A percentile compares a stretch with the other conserved stretches of the same genome.
Conservation (phyloP, 2,888 invertebrate species). For the Myopa testacea region DNA sequence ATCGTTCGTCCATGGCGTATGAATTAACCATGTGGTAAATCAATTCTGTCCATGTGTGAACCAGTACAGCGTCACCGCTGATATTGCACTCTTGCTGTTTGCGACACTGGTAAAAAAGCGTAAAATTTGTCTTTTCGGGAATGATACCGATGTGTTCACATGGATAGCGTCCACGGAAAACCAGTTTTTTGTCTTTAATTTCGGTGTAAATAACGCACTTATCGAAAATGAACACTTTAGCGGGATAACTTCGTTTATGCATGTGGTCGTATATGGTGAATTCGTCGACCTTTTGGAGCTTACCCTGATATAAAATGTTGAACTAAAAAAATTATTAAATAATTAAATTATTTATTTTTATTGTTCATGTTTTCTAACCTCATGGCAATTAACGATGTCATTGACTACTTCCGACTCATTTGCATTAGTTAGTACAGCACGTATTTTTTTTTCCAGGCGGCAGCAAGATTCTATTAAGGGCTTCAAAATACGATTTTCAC, state of each 20-base stretch:
- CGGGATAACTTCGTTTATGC: slow-evolving; percentile 61
- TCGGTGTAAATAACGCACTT: slow-evolving; percentile 67
- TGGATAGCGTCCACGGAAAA: slow-evolving; percentile 67
- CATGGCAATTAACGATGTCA: slow-evolving; percentile 65
- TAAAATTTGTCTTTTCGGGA: slow-evolving; percentile 61
- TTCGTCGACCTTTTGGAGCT: slow-evolving; percentile 65
- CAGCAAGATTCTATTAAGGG: slow-evolving; percentile 66
- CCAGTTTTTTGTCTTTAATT: slow-evolving; percentile 63
- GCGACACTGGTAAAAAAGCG: slow-evolving; percentile 64
- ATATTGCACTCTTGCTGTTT: slow-evolving; percentile 67
- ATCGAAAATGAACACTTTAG: slow-evolving; percentile 67
- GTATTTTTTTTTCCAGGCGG: slow-evolving; percentile 64
- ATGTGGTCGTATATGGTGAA: slow-evolving; percentile 63
- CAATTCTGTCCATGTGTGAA: slow-evolving; percentile 62
- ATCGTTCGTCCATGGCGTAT: slow-evolving; percentile 62
- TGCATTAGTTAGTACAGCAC: slow-evolving; percentile 62
- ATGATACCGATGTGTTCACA: slow-evolving; percentile 65
- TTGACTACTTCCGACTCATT: slow-evolving; percentile 68
- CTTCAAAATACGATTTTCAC: slow-evolving; percentile 61
- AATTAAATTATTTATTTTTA: background rate
- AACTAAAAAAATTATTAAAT: slow-evolving; percentile 54
- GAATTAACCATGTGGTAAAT: slow-evolving; percentile 64
- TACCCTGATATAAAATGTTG: slow-evolving; percentile 66
- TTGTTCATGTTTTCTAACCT: slow-evolving; percentile 51
- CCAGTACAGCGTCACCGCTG: slow-evolving; percentile 56